Base-by-base conservation (phyloP, 2,113 vertebrate genomes). In the Equus quagga region DNA sequence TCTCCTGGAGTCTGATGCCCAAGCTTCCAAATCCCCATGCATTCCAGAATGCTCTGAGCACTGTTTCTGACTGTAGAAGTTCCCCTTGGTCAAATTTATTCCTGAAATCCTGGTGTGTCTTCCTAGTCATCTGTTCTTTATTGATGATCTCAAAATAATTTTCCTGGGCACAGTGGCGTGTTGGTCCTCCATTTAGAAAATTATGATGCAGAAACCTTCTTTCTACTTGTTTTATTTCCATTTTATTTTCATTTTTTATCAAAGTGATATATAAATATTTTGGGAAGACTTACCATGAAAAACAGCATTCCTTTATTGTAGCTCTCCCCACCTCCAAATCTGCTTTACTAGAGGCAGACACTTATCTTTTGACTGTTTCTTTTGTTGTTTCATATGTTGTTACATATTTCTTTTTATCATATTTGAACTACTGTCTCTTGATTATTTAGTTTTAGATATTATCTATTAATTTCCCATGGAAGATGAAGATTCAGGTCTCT, bases 171-270 rank as follows among this genome's bases (percentile, higher is more conserved):
- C 41, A 54, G 18, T 11, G 67, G 11, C 58, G 11, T 67, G 12
- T 95, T 95, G 51, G 26, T 79, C 11, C 23, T 89, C 46, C 51
- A 36, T 82, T 79, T 92, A 41, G 75, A 92, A 94, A 84, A 33
- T 72, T 73, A 49, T 33, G 73, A 31, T 24, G 36, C 82, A 62
- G 41, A 67, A 87, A 64, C 28, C 18, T 87, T 91, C 18, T 87
- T 96, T 78, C n/a, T 36, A 80, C 18, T 67, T 75, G 28, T 82
- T 83, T 94, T 73, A 54, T 62, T 75, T 82, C 18, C 36, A 15
- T 72, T 86, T 87, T 56, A 36, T 62, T 82, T 41, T 79, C 64
- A 44, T 62, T 24, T 76, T 62, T 24, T 6, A 69, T 86, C 33
- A 62, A 33, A 65, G n/a, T 56, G 51, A 65, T 11, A 15, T 91